Percentiles rank a stretch among this genome's conserved stretches.
phyloP scores from a whole-genome alignment of 2,888 invertebrate genomes.

The Drosophila neotestacea region DNA sequence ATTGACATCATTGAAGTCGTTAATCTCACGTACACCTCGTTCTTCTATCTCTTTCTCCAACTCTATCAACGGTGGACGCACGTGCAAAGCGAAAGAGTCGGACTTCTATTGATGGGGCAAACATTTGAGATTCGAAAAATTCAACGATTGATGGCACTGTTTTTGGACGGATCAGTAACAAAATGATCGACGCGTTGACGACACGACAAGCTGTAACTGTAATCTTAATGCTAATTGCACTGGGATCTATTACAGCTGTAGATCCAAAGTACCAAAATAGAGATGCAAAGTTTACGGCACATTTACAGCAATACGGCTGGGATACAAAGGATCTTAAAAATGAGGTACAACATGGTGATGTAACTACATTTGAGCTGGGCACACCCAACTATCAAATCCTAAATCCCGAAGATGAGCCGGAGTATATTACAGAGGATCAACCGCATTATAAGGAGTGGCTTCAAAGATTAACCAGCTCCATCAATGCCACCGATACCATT shows the following conservation, averaged over 20 bases:
- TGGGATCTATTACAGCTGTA: constrained; percentile 17
- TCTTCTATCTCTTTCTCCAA: constrained; percentile 10
- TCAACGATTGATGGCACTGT: constrained; percentile 37
- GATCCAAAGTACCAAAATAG: constrained; percentile 5
- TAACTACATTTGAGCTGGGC: constrained; percentile 78
- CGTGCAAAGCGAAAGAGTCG: constrained; percentile 28
- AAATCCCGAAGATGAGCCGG: constrained; percentile 78
- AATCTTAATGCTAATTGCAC: constrained; percentile 30
- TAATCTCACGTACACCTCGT: constrained; percentile 64
- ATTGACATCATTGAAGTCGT: constrained; percentile 27
- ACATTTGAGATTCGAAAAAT: constrained; percentile 25
- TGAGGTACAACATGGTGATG: constrained; percentile 73
- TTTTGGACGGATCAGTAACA: constrained; percentile 57
- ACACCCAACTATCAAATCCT: constrained; percentile 74
- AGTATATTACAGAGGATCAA: constrained; percentile 78
- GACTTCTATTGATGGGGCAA: constrained; percentile 53
- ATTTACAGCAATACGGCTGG: constrained; percentile 53
- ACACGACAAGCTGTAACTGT: constrained; percentile 44
- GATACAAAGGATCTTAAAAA: constrained; percentile 60
- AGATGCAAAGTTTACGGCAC: constrained; percentile 45
- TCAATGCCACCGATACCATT: constrained; percentile 50
- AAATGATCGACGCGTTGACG: constrained; percentile 57
- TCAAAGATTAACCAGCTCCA: constrained; percentile 46
- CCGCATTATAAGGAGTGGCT: constrained; percentile 74
- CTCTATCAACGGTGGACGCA: constrained; percentile 17